phyloP scores from a whole-genome alignment of 2,888 invertebrate species.

The Melanophora roralis region DNA sequence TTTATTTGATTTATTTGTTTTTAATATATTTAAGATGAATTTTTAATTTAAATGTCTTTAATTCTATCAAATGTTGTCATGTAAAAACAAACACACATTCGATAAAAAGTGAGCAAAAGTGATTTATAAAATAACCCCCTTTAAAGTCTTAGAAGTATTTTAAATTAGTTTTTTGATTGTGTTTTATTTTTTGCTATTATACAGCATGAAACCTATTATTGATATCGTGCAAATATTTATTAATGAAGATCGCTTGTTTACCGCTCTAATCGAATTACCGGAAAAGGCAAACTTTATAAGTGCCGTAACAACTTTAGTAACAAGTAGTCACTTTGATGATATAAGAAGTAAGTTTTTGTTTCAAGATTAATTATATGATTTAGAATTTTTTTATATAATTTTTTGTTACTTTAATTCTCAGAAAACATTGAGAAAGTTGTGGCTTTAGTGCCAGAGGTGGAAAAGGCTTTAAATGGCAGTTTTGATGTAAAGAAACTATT shows the following conservation, averaged over 20 bases:
- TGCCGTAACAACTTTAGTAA: constrained; percentile 73
- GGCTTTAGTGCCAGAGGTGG: constrained; percentile 71
- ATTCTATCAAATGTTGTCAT: too few relatives aligned
- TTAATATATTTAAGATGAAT: too few relatives aligned
- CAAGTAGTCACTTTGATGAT: constrained; percentile 72
- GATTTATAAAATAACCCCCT: too few relatives aligned
- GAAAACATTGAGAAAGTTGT: constrained; percentile 71
- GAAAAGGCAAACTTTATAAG: constrained; percentile 74
- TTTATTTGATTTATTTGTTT: too few relatives aligned
- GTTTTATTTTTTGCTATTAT: constrained; percentile 7
- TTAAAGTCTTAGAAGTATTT: constrained; percentile 4
- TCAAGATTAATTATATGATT: background rate
- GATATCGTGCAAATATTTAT: constrained; percentile 76
- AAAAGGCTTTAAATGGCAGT: constrained; percentile 71
- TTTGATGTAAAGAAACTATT: constrained; percentile 76
- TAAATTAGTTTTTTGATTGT: constrained; percentile 3
- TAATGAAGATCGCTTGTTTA: constrained; percentile 73
- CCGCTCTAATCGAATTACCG: constrained; percentile 73
- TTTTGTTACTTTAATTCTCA: constrained; percentile 60
- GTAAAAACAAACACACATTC: too few relatives aligned
- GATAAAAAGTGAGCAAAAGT: too few relatives aligned
- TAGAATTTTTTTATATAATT: background rate
- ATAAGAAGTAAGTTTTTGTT: constrained; percentile 71
- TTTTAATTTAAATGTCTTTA: too few relatives aligned
- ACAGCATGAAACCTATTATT: constrained; percentile 72